Conservation (phyloP, 2,888 invertebrate species). For the Suillia variegata region DNA sequence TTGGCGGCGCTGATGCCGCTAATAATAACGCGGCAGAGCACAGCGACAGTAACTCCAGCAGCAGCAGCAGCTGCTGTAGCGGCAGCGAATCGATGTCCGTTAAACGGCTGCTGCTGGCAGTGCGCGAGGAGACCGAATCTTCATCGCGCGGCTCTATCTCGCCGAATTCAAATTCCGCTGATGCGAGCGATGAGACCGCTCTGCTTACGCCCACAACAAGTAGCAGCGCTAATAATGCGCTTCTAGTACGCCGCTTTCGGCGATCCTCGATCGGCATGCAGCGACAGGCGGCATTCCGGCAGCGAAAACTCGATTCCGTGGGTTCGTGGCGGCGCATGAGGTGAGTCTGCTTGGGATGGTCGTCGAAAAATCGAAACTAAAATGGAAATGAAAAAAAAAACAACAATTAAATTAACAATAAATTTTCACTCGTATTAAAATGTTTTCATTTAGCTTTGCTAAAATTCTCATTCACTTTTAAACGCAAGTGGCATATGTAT, state of each 20-base stretch:
- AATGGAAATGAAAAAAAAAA: too few species aligned
- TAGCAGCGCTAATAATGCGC: conserved; percentile 7
- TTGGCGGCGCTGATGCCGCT: conserved; percentile 25
- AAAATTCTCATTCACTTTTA: too few species aligned
- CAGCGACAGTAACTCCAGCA: conserved; percentile 8
- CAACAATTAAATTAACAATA: too few species aligned
- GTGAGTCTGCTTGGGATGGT: conserved; percentile 39
- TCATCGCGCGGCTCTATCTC: conserved; percentile 32
- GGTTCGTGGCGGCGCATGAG: conserved; percentile 53
- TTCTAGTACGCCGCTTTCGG: conserved; percentile 43
- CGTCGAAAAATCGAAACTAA: neutral
- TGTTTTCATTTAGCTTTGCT: too few species aligned
- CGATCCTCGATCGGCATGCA: conserved; percentile 56
- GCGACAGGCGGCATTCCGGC: conserved; percentile 56
- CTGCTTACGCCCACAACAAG: neutral
- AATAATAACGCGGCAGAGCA: neutral
- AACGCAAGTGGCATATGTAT: too few species aligned
- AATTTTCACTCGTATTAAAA: too few species aligned
- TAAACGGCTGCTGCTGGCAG: conserved; percentile 48
- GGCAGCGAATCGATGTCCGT: conserved; percentile 38
- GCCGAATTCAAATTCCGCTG: neutral
- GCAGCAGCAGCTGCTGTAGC: conserved; percentile 23
- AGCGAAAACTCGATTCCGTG: conserved; percentile 56
- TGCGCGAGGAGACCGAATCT: conserved; percentile 48
- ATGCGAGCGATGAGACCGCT: neutral